phyloP scores from a whole-genome alignment of 2,797 vertebrate genomes.

The Phylloscopus collybita region DNA sequence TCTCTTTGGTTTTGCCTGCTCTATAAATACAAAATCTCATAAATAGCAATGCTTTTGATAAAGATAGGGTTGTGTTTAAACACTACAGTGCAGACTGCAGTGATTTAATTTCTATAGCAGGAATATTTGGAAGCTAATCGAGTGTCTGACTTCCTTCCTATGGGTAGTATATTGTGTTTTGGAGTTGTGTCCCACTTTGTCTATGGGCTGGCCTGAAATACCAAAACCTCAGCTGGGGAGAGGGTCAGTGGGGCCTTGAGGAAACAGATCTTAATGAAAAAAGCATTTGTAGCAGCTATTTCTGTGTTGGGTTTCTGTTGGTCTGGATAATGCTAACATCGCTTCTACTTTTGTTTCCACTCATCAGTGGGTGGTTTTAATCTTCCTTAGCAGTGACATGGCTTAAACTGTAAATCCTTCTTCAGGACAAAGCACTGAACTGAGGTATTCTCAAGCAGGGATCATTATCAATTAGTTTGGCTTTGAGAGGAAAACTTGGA shows the following conservation, averaged over 20 bases:
- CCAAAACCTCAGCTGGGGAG: not conserved
- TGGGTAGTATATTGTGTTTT: conserved; percentile 21
- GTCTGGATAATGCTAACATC: not conserved
- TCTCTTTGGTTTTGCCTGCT: conserved; percentile 17
- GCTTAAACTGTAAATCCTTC: not conserved
- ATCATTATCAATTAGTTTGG: not conserved
- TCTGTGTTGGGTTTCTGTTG: not conserved
- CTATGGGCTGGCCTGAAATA: not conserved
- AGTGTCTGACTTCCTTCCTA: conserved; percentile 42
- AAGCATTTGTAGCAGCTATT: conserved; percentile 5
- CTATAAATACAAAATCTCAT: conserved; percentile 46
- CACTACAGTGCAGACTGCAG: not conserved
- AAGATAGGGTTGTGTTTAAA: not conserved
- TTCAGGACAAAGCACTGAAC: not conserved
- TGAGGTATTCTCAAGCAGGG: not conserved
- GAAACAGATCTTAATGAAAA: conserved; percentile 6
- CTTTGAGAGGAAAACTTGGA: not conserved
- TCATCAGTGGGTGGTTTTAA: not conserved
- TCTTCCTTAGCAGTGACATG: not conserved
- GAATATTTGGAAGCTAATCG: not conserved
- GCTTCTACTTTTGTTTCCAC: conserved; percentile 23
- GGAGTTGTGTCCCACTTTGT: not conserved
- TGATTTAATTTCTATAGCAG: not conserved
- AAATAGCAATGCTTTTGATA: conserved; percentile 30
- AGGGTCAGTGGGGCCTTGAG: not conserved